Evolutionary conservation across 2,113 vertebrate genomes (phyloP), one percentile per base, ranked within the genome.

Genomic region (Zosterops japonicus): DNA sequence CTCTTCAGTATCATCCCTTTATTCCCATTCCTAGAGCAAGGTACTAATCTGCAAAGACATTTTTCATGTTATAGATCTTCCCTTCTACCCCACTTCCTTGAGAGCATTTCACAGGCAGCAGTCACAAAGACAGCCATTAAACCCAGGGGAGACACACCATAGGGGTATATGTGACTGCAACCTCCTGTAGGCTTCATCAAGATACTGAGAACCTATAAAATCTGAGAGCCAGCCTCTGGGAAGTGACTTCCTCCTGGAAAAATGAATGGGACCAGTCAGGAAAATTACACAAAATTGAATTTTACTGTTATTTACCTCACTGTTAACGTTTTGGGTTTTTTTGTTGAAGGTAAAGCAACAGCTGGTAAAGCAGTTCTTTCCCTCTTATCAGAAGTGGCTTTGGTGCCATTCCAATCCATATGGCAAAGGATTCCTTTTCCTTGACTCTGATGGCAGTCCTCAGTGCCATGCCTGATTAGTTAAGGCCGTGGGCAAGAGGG

Each of bases 351-450:
- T 83, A 80, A 79, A 88, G 31, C 21, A 77, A 83, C 94, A 96
- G 82, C 87, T 96, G 88, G 42, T 50, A 81, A 88, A 83, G 28
- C 92, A 64, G 44, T 11, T 77, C 42, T 85, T 81, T 90, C 55
- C n/a, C 35, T 68, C 27, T 85, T 80, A 6, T 56, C 55, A 85
- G 35, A 56, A 83, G 56, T 25, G 76, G 64, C 60, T 95, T 95
- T 96, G 92, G 71, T 95, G 93, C 72, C 52, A 83, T 78, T 93
- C 79, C 80, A 88, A 3, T 68, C 79, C 83, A 92, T 93, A 86
- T 93, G 94, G 88, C 90, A 75, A 83, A 95, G 72, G 68, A 86
- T 95, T 96, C 60, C 67, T 59, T 70, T 86, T 90, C 56, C 64
- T 63, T 67, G 75, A 55, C 75, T 94, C 82, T 60, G 3, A 8